Percentiles rank a stretch among this genome's conserved stretches.
phyloP scores from a whole-genome alignment of 2,797 vertebrate species.

The Karalla daura region DNA sequence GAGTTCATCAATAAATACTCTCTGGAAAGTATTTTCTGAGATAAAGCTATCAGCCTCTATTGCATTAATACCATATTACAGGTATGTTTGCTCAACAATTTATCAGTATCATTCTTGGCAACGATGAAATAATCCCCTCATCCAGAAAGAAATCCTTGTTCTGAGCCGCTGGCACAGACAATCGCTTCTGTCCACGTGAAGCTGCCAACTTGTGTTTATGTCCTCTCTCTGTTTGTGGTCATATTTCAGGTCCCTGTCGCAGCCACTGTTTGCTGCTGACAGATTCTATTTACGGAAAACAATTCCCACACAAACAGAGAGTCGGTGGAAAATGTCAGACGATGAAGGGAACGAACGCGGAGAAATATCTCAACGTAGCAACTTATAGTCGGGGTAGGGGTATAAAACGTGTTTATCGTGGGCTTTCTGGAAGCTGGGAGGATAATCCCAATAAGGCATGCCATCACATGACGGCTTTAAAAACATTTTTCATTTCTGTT shows the following conservation, averaged over 20 bases:
- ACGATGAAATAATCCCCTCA: conserved; percentile 7
- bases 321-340: conserved; percentile 64
- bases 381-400: conserved; percentile 4
- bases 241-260: conserved; percentile 66
- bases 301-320: conserved; percentile 63
- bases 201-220: conserved; percentile 61
- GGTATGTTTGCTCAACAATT: conserved; percentile 2
- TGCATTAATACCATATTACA: not conserved
- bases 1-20: conserved; percentile 4
- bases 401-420: conserved; percentile 29
- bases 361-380: conserved; percentile 29
- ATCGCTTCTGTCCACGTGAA: conserved; percentile 49
- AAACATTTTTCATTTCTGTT: conserved; percentile 14
- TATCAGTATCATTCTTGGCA: conserved; percentile 14
- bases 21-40: not conserved
- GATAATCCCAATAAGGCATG: conserved; percentile 25
- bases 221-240: conserved; percentile 62
- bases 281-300: conserved; percentile 77
- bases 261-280: conserved; percentile 61
- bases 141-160: conserved; percentile 15
- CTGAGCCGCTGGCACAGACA: conserved; percentile 25
- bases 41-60: not conserved
- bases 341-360: conserved; percentile 57
- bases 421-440: conserved; percentile 35
- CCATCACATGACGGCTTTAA: conserved; percentile 8